These are phyloP conservation scores for Phorcus lineatus DNA, from an alignment of 2,888 invertebrate genomes.

Conservation along the genomic window DNA sequence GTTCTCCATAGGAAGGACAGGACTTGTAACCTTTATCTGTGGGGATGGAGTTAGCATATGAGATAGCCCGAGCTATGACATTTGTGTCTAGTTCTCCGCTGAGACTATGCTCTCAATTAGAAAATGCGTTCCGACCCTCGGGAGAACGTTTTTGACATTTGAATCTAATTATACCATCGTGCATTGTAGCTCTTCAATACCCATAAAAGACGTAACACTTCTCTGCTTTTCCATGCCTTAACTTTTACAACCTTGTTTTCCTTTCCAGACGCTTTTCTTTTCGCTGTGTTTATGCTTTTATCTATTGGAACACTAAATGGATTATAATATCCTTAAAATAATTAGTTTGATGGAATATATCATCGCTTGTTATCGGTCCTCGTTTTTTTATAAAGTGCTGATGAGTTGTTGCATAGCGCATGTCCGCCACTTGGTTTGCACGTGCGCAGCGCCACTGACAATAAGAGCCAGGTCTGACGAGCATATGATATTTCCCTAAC, in stretches of 20 bases:
- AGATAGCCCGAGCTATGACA: background rate
- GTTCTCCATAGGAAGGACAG: background rate
- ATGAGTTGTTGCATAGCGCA: background rate
- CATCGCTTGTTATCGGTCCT: background rate
- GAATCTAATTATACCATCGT: constrained; percentile 7
- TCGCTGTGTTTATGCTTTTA: background rate
- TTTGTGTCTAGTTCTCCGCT: background rate
- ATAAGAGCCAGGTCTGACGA: background rate
- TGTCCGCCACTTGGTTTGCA: background rate
- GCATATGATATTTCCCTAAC: background rate
- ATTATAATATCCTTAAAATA: background rate
- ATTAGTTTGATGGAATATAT: constrained; percentile 3
- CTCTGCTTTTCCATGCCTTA: background rate
- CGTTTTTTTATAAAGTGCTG: background rate
- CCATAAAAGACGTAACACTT: background rate
- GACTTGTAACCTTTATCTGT: background rate
- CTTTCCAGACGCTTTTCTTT: background rate
- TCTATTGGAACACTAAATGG: background rate
- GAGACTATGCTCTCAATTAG: background rate
- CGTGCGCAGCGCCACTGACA: background rate
- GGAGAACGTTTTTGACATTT: constrained; percentile 15
- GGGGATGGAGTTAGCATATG: background rate
- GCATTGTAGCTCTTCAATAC: background rate
- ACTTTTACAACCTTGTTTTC: background rate
- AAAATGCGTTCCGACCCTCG: background rate